These are phyloP conservation scores for Spilarctia lutea DNA, from an alignment of 2,888 invertebrate genomes.

Conservation along the genomic window DNA sequence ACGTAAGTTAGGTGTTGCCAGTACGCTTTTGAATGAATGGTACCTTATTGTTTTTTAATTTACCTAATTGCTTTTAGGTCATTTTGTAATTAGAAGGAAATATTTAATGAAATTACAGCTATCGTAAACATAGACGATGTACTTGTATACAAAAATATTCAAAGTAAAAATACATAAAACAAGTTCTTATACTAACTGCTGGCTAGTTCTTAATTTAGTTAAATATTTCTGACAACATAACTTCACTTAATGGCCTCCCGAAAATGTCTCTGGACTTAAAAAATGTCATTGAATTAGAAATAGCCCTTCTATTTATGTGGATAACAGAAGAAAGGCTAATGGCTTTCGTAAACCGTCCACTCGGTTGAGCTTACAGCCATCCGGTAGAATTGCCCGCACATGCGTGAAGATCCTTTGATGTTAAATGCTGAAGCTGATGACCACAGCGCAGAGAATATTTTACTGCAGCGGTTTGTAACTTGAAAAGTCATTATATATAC, in stretches of 20 bases:
- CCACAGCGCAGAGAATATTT: conserved; percentile 25
- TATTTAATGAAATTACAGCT: not conserved
- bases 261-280: conserved; percentile 31
- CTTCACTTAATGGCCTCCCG: conserved; percentile 21
- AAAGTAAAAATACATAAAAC: not conserved
- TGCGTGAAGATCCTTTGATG: conserved; percentile 73
- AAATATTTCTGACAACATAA: conserved; percentile 3
- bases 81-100: conserved; percentile 9
- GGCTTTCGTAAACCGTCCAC: conserved; percentile 52
- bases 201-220: not conserved
- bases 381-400: conserved; percentile 66
- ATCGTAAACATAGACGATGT: not conserved
- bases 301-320: conserved; percentile 43
- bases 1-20: conserved; percentile 47
- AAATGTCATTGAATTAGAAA: conserved; percentile 44
- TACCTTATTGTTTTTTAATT: conserved; percentile 42
- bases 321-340: conserved; percentile 50
- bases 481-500: conserved; percentile 13
- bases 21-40: conserved; percentile 42
- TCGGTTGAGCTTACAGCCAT: conserved; percentile 55
- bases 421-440: conserved; percentile 36
- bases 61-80: conserved; percentile 27
- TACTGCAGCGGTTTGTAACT: conserved; percentile 33
- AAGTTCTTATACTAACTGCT: not conserved
- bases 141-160: not conserved